A percentile compares a stretch with the other conserved stretches of the same genome.
phyloP scores from a whole-genome alignment of 2,797 vertebrate species.

The Peromyscus aztecus region DNA sequence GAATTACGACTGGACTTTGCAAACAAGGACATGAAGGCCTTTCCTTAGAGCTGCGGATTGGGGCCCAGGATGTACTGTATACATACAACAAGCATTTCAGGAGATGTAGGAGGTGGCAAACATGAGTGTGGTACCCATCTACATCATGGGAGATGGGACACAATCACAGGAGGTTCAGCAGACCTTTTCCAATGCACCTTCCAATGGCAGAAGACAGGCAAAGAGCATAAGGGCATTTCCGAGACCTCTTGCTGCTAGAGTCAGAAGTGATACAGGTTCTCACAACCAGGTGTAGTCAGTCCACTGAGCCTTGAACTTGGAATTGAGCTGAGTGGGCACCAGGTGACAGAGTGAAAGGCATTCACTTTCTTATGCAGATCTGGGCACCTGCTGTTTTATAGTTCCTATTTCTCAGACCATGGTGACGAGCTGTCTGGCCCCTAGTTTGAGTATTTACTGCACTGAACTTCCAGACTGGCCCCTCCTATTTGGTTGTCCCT shows the following conservation, averaged over 20 bases:
- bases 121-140: background rate
- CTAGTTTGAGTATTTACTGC: background rate
- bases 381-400: background rate
- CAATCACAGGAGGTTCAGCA: background rate
- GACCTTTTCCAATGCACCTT: background rate
- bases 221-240: background rate
- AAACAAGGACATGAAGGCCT: background rate
- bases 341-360: background rate
- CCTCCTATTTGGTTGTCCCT: background rate
- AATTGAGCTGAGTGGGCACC: background rate
- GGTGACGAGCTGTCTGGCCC: background rate
- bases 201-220: background rate
- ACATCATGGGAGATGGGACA: background rate
- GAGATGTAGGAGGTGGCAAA: background rate
- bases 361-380: background rate
- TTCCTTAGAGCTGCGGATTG: background rate
- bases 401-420: background rate
- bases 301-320: background rate
- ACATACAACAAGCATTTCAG: background rate
- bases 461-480: background rate
- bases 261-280: background rate
- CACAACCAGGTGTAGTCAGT: background rate
- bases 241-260: background rate
- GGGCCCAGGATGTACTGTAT: background rate
- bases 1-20: background rate